Evolutionary conservation across 2,113 vertebrate genomes (phyloP).

Genomic region (Passer domesticus): DNA sequence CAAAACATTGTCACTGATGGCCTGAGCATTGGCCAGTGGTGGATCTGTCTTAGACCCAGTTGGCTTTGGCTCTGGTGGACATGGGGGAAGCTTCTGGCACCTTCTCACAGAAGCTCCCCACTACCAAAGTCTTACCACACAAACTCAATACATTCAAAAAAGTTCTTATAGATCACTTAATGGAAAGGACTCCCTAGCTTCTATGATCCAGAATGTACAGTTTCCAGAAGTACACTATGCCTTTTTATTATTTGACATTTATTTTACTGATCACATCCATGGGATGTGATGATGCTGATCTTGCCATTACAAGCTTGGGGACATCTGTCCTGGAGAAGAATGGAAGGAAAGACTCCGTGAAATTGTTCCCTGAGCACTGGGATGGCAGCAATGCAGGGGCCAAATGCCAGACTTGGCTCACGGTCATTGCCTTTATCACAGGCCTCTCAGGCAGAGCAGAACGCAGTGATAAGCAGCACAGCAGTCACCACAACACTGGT

Average conservation of each 20-base stretch:
- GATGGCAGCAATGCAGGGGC: not conserved
- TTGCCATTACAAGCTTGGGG: not conserved
- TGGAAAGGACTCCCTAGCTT: not conserved
- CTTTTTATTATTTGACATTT: not conserved
- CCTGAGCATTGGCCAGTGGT: not conserved
- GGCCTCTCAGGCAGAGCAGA: not conserved
- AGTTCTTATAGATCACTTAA: not conserved
- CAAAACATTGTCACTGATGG: not conserved
- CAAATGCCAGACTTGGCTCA: not conserved
- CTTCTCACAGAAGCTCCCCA: not conserved
- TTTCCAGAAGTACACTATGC: not conserved
- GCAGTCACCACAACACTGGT: not conserved
- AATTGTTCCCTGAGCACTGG: not conserved
- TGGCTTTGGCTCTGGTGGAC: not conserved
- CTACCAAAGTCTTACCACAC: not conserved
- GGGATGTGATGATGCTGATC: not conserved
- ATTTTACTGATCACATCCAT: not conserved
- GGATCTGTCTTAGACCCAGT: fast-evolving
- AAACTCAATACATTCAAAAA: not conserved
- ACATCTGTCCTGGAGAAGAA: not conserved
- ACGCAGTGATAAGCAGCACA: not conserved
- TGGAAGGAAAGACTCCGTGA: not conserved
- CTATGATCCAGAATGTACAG: not conserved
- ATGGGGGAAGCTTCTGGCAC: not conserved
- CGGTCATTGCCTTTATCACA: not conserved